Base-by-base conservation (phyloP, 2,888 invertebrate species). In the Ectropis crepuscularia region DNA sequence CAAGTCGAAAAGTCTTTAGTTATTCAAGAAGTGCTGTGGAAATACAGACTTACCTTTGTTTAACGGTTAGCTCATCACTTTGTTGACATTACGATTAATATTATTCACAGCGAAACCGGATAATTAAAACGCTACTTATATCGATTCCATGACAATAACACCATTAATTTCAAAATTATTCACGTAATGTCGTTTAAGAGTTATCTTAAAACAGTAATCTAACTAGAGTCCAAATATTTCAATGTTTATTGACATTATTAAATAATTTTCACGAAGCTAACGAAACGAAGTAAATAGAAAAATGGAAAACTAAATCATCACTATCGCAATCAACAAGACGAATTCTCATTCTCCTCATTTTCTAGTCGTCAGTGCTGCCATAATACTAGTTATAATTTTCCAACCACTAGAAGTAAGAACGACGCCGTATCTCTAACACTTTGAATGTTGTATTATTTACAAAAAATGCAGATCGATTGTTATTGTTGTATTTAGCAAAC, bases 21-120 rank as follows among this genome's bases (percentile, higher is more conserved):
- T 50, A 16, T 51, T 46, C 53, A 28, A 51, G 46, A 67, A 62
- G 12, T 50, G 54, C 61, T 70, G 62, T 63, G 45, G 57, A 67
- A 68, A 67, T 61, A 28, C 57, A 72, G 48, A 53, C 79, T 82
- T 74, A 91, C 90, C 87, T 88, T 75, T 76, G 70, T 65, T 72
- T 65, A 77, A 71, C 73, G 74, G 81, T 80, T 86, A 86, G 81
- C 82, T 89, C 87, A 90, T 90, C 83, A 83, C 81, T 86, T 86
- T 86, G 83, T 88, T 86, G 86, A 87, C 82, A 84, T 87, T 82
- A 75, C 78, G 82, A 81, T 86, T n/a, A 85, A 82, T 82, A 69
- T 28, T 83, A 85, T 87, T 84, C 86, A 83, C 81, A 78, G 80
- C 76, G 79, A 85, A 80, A 79, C 79, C 68, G 80, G 80, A 74